phyloP scores from a whole-genome alignment of 1,140 invertebrate species.

The Drosophila simulans region DNA sequence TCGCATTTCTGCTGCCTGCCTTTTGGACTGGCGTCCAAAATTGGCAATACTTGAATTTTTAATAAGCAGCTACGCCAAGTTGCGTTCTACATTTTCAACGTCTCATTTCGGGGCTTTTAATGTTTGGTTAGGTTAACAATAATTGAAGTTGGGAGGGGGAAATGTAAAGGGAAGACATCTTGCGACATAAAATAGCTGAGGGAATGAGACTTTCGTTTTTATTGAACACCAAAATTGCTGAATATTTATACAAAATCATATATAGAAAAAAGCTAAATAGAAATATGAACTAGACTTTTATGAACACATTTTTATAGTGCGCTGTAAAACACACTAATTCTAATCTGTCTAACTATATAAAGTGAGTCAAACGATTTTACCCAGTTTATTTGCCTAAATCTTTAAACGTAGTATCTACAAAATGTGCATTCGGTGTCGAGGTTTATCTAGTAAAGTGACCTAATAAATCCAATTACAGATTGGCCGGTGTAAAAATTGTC shows the following conservation, averaged over 20 bases:
- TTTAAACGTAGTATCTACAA: background rate
- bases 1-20: conserved; percentile 58
- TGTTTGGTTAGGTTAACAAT: conserved; percentile 3
- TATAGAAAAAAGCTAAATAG: background rate
- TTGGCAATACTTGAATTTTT: conserved; percentile 74
- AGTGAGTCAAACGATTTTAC: background rate
- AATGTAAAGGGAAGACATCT: background rate
- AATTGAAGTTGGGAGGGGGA: background rate
- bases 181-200: background rate
- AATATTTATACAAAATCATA: background rate
- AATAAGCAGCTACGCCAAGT: conserved; percentile 50
- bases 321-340: background rate
- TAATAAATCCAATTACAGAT: conserved; percentile 47
- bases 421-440: background rate
- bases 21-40: conserved; percentile 22
- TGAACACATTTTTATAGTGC: too few species aligned
- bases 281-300: too few species aligned
- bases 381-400: background rate
- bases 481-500: conserved; percentile 36
- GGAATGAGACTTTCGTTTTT: background rate
- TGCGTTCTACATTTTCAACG: conserved; percentile 27
- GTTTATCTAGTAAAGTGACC: conserved; percentile 17
- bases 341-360: background rate
- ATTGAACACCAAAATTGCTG: background rate
- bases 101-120: conserved; percentile 23